Base-by-base conservation (phyloP, 2,113 vertebrate genomes). In the Caloenas nicobarica region DNA sequence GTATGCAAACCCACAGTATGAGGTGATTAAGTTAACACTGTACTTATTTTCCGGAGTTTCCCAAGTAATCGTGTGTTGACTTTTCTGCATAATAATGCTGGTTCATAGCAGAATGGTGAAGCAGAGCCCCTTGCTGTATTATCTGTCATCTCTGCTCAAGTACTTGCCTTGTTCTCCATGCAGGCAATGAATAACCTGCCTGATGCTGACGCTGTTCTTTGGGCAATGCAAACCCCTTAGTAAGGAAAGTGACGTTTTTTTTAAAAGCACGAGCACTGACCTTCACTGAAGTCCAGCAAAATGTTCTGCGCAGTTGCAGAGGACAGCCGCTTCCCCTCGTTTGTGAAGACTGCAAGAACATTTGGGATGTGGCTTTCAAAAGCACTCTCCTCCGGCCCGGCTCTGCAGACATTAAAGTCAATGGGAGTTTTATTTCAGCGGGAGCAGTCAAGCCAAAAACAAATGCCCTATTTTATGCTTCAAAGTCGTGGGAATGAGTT, bases 171-270 rank as follows among this genome's bases (percentile, higher is more conserved):
- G 83, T 72, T 94, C 83, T 77, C 70, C 29, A 1, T 5, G 31
- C 2, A 38, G 66, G 38, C 69, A 50, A 29, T 85, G 73, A 93
- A 93, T 89, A 91, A 91, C 84, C n/a, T 66, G 54, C 66, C 36
- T 2, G 62, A 8, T 79, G 86, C 95, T 95, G 95, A 92, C 88
- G 61, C 78, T 38, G 69, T 95, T 89, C 82, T 95, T 81, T 87
- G 83, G 54, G 48, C 71, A 64, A 21, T 44, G 53, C 90, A 96
- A 93, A 88, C 11, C 18, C 64, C 80, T 90, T 88, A 51, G 68
- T 86, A 48, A 93, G 88, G 82, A 21, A 70, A 70, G 85, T 34
- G 57, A 5, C 46, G 3, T 15, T 31, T 29, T 53, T 13, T 87
- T 93, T 22, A 23, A 66, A 83, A 93, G 74, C 66, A 15, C 56